Conservation (phyloP, 2,797 vertebrate genomes). For the Sebastiscus tertius region DNA sequence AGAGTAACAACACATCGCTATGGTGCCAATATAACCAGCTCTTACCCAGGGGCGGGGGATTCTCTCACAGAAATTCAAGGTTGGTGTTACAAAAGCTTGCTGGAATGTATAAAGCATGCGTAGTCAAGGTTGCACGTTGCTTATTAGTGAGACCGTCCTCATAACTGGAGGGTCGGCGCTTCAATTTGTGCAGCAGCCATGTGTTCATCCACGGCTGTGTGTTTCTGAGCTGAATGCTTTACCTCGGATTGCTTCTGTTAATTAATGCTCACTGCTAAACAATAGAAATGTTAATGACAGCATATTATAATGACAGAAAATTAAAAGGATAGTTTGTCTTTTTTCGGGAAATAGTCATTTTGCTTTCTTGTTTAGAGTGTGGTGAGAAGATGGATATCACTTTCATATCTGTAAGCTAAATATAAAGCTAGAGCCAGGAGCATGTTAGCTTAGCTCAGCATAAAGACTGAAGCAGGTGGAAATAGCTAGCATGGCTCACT, state of each 20-base stretch:
- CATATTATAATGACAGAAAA: background rate
- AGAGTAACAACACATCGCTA: constrained; percentile 50
- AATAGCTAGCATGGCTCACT: background rate
- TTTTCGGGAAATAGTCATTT: background rate
- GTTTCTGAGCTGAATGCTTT: background rate
- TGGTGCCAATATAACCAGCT: constrained; percentile 25
- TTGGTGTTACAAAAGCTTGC: constrained; percentile 26
- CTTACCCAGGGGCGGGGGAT: constrained; percentile 1
- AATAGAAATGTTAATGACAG: background rate
- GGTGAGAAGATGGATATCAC: background rate
- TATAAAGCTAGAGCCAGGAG: background rate
- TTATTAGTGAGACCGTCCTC: constrained; percentile 14
- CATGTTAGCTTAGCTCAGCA: background rate
- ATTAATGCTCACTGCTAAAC: background rate
- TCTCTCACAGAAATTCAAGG: constrained; percentile 18
- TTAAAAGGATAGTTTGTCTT: background rate
- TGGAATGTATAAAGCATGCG: constrained; percentile 21
- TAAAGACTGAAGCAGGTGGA: background rate
- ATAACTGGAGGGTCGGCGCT: constrained; percentile 15
- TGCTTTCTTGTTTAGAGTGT: background rate
- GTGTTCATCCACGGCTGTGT: background rate
- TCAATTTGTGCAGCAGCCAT: constrained; percentile 15
- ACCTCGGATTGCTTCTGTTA: background rate
- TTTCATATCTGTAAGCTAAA: background rate
- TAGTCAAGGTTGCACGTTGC: constrained; percentile 26